Percentiles rank a stretch among this genome's conserved stretches.
Conservation (phyloP, 2,888 invertebrate species). For the Pediacus dermestoides region DNA sequence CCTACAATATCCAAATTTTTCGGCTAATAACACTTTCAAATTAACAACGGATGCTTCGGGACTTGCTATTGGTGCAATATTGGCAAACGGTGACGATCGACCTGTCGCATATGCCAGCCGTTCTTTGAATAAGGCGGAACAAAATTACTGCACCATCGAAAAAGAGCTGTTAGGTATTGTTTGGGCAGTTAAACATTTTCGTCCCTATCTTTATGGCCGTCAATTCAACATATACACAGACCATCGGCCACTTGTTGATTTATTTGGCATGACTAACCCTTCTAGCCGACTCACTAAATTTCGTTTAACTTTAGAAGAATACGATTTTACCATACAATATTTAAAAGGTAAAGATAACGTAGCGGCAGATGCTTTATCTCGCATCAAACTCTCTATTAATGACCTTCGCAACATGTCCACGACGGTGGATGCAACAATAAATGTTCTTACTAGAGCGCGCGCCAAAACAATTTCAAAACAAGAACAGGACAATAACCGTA, state of each 20-base stretch:
- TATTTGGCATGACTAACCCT: conserved; percentile 5
- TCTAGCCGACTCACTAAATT: conserved; percentile 3
- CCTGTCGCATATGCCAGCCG: conserved; percentile 4
- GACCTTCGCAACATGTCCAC: too few species aligned
- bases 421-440: neutral
- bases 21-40: conserved; percentile 7
- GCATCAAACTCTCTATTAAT: neutral
- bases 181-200: conserved; percentile 14
- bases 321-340: conserved; percentile 10
- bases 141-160: conserved; percentile 9
- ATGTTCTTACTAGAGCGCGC: conserved; percentile 2
- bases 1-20: conserved; percentile 20
- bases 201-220: conserved; percentile 11
- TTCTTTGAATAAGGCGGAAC: conserved; percentile 1
- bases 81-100: conserved; percentile 1
- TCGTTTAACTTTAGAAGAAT: conserved; percentile 11
- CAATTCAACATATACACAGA: conserved; percentile 12
- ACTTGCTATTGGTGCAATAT: neutral
- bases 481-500: too few species aligned
- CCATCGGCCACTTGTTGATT: conserved; percentile 8
- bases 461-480: too few species aligned
- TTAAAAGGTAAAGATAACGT: conserved; percentile 13
- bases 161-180: conserved; percentile 10
- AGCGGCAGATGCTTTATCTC: conserved; percentile 14
- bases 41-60: conserved; percentile 4